These are phyloP conservation scores for Caranx melampygus DNA, from an alignment of 2,113 vertebrate species.

Conservation along the genomic window DNA sequence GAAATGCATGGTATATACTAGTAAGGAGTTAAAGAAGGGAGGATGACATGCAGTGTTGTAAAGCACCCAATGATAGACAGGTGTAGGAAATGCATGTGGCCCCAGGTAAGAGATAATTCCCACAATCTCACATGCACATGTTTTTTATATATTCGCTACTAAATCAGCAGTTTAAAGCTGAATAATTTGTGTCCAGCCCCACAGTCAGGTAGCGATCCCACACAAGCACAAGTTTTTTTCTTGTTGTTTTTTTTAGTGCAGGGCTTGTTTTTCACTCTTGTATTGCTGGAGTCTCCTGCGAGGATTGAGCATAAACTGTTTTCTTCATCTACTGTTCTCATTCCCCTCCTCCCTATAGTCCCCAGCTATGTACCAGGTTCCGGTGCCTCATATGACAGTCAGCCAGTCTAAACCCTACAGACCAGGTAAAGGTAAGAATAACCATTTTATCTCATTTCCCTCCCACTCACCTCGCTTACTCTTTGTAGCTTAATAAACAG, in stretches of 20 bases:
- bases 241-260: slow-evolving; percentile 13
- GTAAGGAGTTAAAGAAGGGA: slow-evolving; percentile 36
- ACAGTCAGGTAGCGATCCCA: slow-evolving; percentile 5
- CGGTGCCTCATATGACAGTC: slow-evolving; percentile 97
- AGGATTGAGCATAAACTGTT: slow-evolving; percentile 35
- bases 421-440: slow-evolving; percentile 99
- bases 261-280: slow-evolving; percentile 16
- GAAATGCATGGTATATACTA: slow-evolving; percentile 64
- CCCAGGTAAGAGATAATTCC: slow-evolving; percentile 64
- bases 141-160: not conserved
- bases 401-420: slow-evolving; percentile 99
- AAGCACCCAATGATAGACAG: slow-evolving; percentile 36
- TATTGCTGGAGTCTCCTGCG: not conserved
- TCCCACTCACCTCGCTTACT: not conserved
- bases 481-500: not conserved
- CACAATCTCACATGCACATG: slow-evolving; percentile 14
- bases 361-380: slow-evolving; percentile 93
- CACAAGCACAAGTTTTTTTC: not conserved
- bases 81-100: slow-evolving; percentile 70
- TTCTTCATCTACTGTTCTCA: slow-evolving; percentile 31
- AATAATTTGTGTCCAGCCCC: not conserved
- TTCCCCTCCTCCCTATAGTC: slow-evolving; percentile 83
- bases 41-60: slow-evolving; percentile 5
- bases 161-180: not conserved
- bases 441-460: slow-evolving; percentile 54